Conservation (phyloP, 30 jellyfish, hydroid and myxozoan species). For the Hydra vulgaris region DNA sequence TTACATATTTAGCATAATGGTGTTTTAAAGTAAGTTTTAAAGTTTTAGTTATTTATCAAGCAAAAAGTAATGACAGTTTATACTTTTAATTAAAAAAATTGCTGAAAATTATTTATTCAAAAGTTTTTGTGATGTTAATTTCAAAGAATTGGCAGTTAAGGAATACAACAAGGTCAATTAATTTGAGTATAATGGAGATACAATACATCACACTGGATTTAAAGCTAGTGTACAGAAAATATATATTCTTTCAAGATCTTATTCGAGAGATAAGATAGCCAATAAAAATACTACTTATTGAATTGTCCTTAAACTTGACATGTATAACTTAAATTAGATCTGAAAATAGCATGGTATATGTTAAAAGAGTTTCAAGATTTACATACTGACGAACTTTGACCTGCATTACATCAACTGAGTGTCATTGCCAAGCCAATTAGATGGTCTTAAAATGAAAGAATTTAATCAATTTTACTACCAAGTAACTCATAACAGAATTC, state of each 20-base stretch:
- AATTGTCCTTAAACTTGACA: conserved; percentile 1
- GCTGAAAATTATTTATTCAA: too few species aligned
- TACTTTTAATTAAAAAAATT: too few species aligned
- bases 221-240: too few species aligned
- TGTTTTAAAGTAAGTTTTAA: too few species aligned
- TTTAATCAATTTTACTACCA: background rate
- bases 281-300: background rate
- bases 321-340: background rate
- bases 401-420: background rate
- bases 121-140: background rate
- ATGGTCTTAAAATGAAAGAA: background rate
- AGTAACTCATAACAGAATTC: too few species aligned
- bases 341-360: background rate
- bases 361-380: background rate
- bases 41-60: too few species aligned
- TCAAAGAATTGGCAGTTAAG: too few species aligned
- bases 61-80: too few species aligned
- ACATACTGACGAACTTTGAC: background rate
- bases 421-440: background rate
- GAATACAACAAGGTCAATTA: too few species aligned
- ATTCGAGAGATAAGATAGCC: too few species aligned
- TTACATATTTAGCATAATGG: too few species aligned
- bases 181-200: conserved; percentile 1
- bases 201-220: background rate
- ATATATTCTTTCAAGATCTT: too few species aligned